phyloP scores from a whole-genome alignment of 1,140 invertebrate genomes.

The Rhagoletis zephyria region DNA sequence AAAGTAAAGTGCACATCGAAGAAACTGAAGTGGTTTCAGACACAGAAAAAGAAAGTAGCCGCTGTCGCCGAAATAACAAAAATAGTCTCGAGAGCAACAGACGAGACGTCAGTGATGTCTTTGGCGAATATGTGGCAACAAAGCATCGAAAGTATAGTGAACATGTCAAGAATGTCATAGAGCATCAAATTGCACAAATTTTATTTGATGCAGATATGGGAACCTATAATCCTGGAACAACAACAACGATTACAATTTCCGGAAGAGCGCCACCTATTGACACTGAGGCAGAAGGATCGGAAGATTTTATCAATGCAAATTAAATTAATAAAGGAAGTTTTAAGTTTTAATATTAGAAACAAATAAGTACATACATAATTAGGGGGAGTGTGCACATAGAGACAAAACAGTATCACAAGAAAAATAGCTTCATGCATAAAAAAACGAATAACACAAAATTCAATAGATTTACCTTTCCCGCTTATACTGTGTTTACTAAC shows the following conservation, averaged over 20 bases:
- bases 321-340: background rate
- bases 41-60: background rate
- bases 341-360: too few species aligned
- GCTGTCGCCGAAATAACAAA: background rate
- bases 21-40: background rate
- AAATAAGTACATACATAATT: too few species aligned
- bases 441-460: too few species aligned
- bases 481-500: too few species aligned
- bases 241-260: background rate
- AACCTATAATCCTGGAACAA: background rate
- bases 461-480: too few species aligned
- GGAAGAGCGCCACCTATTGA: background rate
- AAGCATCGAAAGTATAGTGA: constrained; percentile 27
- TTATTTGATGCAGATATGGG: constrained; percentile 11
- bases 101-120: background rate
- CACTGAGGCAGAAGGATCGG: background rate
- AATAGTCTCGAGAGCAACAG: background rate
- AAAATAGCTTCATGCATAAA: too few species aligned
- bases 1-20: background rate
- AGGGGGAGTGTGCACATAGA: too few species aligned
- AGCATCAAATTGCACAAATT: constrained; percentile 10
- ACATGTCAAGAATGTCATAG: background rate
- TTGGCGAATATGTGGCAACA: constrained; percentile 1
- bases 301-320: background rate
- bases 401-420: too few species aligned